A percentile compares a stretch with the other conserved stretches of the same genome.
phyloP scores from a whole-genome alignment of 2,888 invertebrate genomes.

The Xestia sexstrigata region DNA sequence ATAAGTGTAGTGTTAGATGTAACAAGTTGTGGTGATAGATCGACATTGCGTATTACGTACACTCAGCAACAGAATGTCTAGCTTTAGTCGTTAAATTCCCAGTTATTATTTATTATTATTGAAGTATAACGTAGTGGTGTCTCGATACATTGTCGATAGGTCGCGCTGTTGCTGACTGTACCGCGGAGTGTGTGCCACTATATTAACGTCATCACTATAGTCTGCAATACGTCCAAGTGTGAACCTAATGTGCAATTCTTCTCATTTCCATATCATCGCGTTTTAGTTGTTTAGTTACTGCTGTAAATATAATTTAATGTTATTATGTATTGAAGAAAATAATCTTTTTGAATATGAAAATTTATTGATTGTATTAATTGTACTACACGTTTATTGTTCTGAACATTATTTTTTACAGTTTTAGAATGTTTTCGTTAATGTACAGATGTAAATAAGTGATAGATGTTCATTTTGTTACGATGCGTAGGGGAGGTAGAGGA shows the following conservation, averaged over 20 bases:
- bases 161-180: conserved; percentile 66
- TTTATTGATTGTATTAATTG: conserved; percentile 79
- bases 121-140: conserved; percentile 33
- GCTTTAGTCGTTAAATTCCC: conserved; percentile 49
- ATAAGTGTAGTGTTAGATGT: conserved; percentile 85
- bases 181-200: conserved; percentile 73
- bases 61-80: conserved; percentile 73
- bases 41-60: conserved; percentile 77
- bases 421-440: conserved; percentile 88
- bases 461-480: conserved; percentile 84
- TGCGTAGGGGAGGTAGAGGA: conserved; percentile 67
- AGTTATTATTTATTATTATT: conserved; percentile 63
- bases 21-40: conserved; percentile 79
- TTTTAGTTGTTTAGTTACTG: conserved; percentile 87
- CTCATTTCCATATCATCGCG: conserved; percentile 89
- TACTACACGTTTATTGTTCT: conserved; percentile 87
- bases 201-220: conserved; percentile 75
- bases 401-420: conserved; percentile 85
- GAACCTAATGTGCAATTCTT: conserved; percentile 89
- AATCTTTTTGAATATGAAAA: conserved; percentile 82
- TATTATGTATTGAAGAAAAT: conserved; percentile 75
- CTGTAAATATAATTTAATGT: conserved; percentile 90
- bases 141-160: conserved; percentile 47
- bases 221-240: conserved; percentile 88
- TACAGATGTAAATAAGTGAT: conserved; percentile 89